Conservation (phyloP, 1,140 invertebrate genomes). For the Nebria ingens region DNA sequence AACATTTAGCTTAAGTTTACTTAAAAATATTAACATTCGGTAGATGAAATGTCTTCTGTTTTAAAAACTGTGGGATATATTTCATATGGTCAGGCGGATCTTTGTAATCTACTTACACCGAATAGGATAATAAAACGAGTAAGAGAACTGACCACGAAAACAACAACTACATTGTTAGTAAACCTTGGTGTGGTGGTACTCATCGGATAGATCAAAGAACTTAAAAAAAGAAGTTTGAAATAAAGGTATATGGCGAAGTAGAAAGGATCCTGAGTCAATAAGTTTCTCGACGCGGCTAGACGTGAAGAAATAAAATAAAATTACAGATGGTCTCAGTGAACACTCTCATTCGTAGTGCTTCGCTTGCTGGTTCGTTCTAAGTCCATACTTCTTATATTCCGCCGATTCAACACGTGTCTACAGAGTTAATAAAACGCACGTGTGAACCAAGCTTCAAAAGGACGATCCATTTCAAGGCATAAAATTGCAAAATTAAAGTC, state of each 20-base stretch:
- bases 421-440: slow-evolving; percentile 5
- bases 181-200: too few relatives aligned
- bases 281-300: too few relatives aligned
- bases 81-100: not conserved
- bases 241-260: not conserved
- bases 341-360: not conserved
- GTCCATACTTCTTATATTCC: not conserved
- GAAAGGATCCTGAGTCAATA: not conserved
- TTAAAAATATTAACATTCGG: too few relatives aligned
- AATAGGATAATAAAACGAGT: not conserved
- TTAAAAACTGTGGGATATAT: too few relatives aligned
- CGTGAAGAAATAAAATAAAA: too few relatives aligned
- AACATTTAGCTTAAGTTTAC: too few relatives aligned
- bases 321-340: not conserved
- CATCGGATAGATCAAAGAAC: not conserved
- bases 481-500: not conserved
- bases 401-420: not conserved
- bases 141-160: not conserved
- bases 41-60: too few relatives aligned
- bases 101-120: not conserved
- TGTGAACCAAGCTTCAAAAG: not conserved
- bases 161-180: not conserved
- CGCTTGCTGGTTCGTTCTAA: not conserved
- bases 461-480: not conserved
- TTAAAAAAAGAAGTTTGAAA: not conserved